phyloP scores from a whole-genome alignment of 2,888 invertebrate genomes.

The Branchellion lobata region DNA sequence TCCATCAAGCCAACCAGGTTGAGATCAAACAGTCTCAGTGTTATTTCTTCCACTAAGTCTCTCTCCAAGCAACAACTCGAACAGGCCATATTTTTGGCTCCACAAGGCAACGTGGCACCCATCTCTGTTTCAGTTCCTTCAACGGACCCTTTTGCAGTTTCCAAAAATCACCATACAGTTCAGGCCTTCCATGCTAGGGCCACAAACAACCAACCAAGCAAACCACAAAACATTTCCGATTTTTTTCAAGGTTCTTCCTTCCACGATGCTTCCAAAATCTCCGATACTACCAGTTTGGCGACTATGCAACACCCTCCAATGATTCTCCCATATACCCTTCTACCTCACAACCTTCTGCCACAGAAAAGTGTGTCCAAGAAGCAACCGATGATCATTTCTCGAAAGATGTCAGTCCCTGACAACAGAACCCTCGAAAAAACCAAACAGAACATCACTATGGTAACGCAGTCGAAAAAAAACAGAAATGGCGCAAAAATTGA shows the following conservation, averaged over 20 bases:
- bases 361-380: background rate
- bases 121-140: background rate
- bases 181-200: too few relatives aligned
- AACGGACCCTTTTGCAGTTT: background rate
- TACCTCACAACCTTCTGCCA: background rate
- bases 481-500: background rate
- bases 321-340: background rate
- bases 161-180: too few relatives aligned
- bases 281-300: background rate
- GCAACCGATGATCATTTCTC: background rate
- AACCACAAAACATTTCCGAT: too few relatives aligned
- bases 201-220: background rate
- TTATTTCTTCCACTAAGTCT: constrained; percentile 2
- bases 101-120: background rate
- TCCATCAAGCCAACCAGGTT: background rate
- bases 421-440: background rate
- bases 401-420: background rate
- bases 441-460: background rate
- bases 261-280: background rate
- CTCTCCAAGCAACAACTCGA: background rate
- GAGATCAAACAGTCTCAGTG: constrained; percentile 37
- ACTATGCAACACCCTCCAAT: too few relatives aligned
- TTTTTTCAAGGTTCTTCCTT: background rate
- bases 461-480: background rate
- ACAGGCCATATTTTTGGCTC: background rate